Base-by-base conservation (phyloP, 1,140 invertebrate species). In the Diabrotica virgifera region DNA sequence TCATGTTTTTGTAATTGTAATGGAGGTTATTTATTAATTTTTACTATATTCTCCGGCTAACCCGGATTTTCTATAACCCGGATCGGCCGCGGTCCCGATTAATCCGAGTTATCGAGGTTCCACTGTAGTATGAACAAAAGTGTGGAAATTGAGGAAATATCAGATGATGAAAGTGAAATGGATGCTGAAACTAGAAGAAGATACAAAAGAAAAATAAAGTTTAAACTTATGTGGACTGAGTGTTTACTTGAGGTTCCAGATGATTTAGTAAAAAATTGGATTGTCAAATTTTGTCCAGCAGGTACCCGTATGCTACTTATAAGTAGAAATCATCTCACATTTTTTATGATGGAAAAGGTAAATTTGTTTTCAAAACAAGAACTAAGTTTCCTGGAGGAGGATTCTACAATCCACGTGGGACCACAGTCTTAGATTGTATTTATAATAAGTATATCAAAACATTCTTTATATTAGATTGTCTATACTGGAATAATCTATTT, bases 211-310 rank as follows among this genome's bases (percentile, higher is more conserved):
- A 52, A 12, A 38, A 79, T 77, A 63, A 72, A 69, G 55, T 78
- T 78, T 70, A 75, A 76, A 76, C 76, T 92, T 40, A 93, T 93
- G 93, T 74, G 92, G 35, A 97, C 95, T 0, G 95, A 97, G 79
- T 98, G 95, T 95, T 81, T 98, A 76, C 79, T 90, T 2, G 92
- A 97, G 70, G 85, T 90, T 54, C 95, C 95, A 11, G 80, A 84
- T 61, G 89, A 94, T 80, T 87, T 96, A 71, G 72, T 84, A 36
- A 79, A 85, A 7, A 86, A 91, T 57, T 98, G 95, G 94, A 77
- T 87, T n/a, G 83, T 94, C 65, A 85, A 94, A 37, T 83, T 90
- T 0, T 95, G 91, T 80, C 95, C 95, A 38, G 83, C 87, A 71
- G 95, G 94, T 36, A 86, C 85, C 69, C 82, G 95, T 65, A 85